These are phyloP conservation scores for Reticulitermes lucifugus DNA, from an alignment of 2,888 invertebrate species.

Conservation along the genomic window DNA sequence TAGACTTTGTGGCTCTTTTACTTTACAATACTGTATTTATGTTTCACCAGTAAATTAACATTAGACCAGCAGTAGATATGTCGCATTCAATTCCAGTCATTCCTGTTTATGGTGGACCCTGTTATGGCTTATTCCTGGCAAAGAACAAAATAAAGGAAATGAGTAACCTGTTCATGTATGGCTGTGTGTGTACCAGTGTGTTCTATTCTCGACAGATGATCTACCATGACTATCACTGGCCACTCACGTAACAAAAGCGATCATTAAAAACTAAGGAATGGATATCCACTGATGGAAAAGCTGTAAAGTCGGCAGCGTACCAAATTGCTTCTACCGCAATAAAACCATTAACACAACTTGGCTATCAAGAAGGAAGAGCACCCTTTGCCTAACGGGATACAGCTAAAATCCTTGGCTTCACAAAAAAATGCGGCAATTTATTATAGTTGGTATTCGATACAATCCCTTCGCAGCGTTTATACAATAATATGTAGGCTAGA, in stretches of 20 bases:
- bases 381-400: neutral
- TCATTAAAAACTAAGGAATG: neutral
- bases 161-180: neutral
- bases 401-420: too few species aligned
- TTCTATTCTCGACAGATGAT: neutral
- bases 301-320: neutral
- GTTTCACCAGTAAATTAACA: too few species aligned
- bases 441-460: too few species aligned
- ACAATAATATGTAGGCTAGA: too few species aligned
- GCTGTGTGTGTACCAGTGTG: neutral
- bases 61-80: too few species aligned
- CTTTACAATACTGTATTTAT: too few species aligned
- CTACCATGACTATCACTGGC: neutral
- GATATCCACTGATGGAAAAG: neutral
- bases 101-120: too few species aligned
- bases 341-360: conserved; percentile 32
- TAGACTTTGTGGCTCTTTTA: too few species aligned
- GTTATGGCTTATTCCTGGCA: too few species aligned
- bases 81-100: too few species aligned
- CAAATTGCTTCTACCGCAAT: conserved; percentile 17
- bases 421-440: too few species aligned
- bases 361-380: neutral
- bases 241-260: neutral
- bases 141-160: neutral
- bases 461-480: too few species aligned